Base-by-base conservation (phyloP, 2,797 vertebrate species). In the Delichon dasypus region DNA sequence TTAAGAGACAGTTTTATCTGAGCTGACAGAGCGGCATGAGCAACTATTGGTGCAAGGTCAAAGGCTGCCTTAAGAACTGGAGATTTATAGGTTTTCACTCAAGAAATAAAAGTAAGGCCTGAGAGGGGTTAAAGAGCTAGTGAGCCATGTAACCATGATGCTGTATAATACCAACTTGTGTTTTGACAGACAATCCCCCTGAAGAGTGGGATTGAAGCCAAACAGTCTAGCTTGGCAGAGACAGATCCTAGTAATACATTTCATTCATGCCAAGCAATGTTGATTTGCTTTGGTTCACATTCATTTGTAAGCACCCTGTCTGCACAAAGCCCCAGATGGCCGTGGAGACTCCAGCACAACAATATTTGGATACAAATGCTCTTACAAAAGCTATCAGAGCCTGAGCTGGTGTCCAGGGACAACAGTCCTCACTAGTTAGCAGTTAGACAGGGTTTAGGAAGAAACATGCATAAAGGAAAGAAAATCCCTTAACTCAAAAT, bases 271-370 rank as follows among this genome's bases (percentile, higher is more conserved):
- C 94, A 95, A 90, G 89, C 92, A 96, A 97, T 95, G 95, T 72
- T 96, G 96, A 90, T 94, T 94, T 96, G 94, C 94, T 97, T 93
- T 96, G 94, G 82, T 95, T 97, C 85, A 54, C 91, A 96, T 95
- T 96, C 95, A 96, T 88, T 96, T 92, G 93, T 94, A 77, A 91
- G 92, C 94, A 84, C 91, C 25, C 91, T 90, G 91, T 96, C 96
- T 93, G 94, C 55, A 78, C 93, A 91, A 90, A 93, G 89, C 62
- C 92, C 91, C 96, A 97, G 94, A 95, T 97, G 96, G 94, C 94
- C n/a, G 23, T 55, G 53, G 85, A 85, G 89, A 79, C 70, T 91
- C 76, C 62, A 94, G 89, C 85, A 94, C 55, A 95, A 93, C 87
- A 95, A 92, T 94, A 93, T 95, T 94, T 92, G 94, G 62, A 94